Conservation (phyloP, 2,888 invertebrate genomes). For the Orthosia gracilis region DNA sequence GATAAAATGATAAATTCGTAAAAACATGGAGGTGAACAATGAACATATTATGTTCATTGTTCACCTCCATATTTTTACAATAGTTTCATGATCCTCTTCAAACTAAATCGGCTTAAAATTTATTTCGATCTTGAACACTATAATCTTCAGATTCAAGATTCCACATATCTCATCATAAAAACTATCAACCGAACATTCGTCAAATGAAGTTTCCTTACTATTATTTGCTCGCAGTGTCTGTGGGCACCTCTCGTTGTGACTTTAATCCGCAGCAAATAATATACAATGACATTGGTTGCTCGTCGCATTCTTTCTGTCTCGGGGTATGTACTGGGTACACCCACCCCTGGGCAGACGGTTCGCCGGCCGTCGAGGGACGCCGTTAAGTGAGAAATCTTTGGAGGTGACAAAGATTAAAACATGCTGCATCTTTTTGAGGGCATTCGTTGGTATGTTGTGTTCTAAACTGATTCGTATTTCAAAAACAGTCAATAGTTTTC, state of each 20-base stretch:
- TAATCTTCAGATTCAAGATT: slow-evolving; percentile 20
- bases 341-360: slow-evolving; percentile 77
- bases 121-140: not conserved
- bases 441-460: too few relatives aligned
- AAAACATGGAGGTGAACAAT: too few relatives aligned
- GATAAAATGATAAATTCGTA: too few relatives aligned
- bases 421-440: too few relatives aligned
- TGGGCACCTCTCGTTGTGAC: slow-evolving; percentile 47
- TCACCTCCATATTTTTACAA: not conserved
- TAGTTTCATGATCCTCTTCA: not conserved
- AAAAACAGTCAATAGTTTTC: too few relatives aligned
- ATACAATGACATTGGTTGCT: slow-evolving; percentile 74
- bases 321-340: slow-evolving; percentile 70
- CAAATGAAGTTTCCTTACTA: slow-evolving; percentile 46
- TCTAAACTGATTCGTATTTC: too few relatives aligned
- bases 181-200: slow-evolving; percentile 29
- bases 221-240: slow-evolving; percentile 42
- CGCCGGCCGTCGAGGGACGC: slow-evolving; percentile 60
- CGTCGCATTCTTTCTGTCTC: slow-evolving; percentile 77
- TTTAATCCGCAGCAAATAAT: slow-evolving; percentile 66
- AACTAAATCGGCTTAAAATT: not conserved
- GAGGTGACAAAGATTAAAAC: slow-evolving; percentile 44
- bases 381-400: slow-evolving; percentile 33
- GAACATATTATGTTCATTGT: not conserved
- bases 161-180: slow-evolving; percentile 26